Evolutionary conservation across 2,797 vertebrate genomes (phyloP).

Genomic region (Chelmon rostratus): DNA sequence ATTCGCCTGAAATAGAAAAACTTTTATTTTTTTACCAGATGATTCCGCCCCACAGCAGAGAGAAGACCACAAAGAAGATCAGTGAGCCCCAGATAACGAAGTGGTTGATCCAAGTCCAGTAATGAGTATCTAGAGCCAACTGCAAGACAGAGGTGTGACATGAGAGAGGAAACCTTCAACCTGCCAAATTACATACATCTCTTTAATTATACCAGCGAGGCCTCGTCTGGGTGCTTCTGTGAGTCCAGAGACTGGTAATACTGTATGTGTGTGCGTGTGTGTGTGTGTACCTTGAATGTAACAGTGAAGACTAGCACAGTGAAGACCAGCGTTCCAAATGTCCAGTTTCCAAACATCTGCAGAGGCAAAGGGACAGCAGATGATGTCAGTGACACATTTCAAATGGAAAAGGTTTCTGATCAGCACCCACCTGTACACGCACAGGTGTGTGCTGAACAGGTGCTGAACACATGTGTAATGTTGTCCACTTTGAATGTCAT

Average conservation of each 20-base stretch:
- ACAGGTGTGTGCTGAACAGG: no score
- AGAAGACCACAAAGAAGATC: slow-evolving; percentile 96
- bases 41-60: slow-evolving; percentile 97
- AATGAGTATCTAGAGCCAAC: slow-evolving; percentile 96
- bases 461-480: no score
- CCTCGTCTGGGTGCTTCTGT: not conserved
- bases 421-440: no score
- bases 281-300: slow-evolving; percentile 91
- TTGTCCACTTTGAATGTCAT: not conserved
- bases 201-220: slow-evolving; percentile 2
- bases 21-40: slow-evolving; percentile 87
- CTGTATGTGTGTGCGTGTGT: slow-evolving; percentile 1
- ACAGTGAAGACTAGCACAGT: slow-evolving; percentile 97
- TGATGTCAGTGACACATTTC: not conserved
- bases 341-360: slow-evolving; percentile 98
- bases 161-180: not conserved
- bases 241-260: rapidly evolving
- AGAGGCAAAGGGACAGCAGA: not conserved
- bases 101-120: slow-evolving; percentile 99
- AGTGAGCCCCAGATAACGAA: slow-evolving; percentile 98
- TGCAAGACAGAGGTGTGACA: slow-evolving; percentile 59
- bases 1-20: no score
- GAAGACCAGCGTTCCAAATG: slow-evolving; percentile 97
- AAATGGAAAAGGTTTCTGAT: not conserved
- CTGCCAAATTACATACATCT: not conserved